Conservation (phyloP, 2,113 vertebrate genomes). For the Camelus bactrianus region DNA sequence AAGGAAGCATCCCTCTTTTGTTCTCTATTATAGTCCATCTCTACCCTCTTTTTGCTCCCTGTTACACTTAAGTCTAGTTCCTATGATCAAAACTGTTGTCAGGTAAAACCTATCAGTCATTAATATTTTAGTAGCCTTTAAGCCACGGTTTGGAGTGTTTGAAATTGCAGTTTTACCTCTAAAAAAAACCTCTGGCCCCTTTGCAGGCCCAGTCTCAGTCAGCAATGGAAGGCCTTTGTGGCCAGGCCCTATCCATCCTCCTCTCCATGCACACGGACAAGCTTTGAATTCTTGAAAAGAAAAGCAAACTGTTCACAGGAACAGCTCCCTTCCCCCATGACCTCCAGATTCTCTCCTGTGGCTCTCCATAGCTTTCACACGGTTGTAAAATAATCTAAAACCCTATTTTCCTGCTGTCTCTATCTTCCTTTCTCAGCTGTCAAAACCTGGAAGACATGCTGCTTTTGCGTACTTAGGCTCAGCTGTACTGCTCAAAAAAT, state of each 20-base stretch:
- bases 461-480: neutral
- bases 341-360: neutral
- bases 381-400: conserved; percentile 46
- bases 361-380: neutral
- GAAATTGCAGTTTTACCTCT: conserved; percentile 35
- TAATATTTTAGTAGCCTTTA: neutral
- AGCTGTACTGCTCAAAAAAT: neutral
- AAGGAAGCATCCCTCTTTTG: neutral
- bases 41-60: neutral
- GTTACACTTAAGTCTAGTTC: neutral
- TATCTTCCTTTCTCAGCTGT: conserved; percentile 23
- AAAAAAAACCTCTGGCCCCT: neutral
- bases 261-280: neutral
- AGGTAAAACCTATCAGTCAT: neutral
- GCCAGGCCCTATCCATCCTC: neutral
- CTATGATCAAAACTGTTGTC: conserved; percentile 20
- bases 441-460: neutral
- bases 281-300: conserved; percentile 32
- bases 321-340: neutral
- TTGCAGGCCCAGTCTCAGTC: neutral
- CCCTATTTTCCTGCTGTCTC: neutral
- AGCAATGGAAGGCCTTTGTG: conserved; percentile 6
- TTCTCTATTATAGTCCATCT: neutral
- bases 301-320: neutral
- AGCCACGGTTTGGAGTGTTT: neutral